Base-by-base conservation (phyloP, 2,113 vertebrate species). In the Oreamnos americanus region DNA sequence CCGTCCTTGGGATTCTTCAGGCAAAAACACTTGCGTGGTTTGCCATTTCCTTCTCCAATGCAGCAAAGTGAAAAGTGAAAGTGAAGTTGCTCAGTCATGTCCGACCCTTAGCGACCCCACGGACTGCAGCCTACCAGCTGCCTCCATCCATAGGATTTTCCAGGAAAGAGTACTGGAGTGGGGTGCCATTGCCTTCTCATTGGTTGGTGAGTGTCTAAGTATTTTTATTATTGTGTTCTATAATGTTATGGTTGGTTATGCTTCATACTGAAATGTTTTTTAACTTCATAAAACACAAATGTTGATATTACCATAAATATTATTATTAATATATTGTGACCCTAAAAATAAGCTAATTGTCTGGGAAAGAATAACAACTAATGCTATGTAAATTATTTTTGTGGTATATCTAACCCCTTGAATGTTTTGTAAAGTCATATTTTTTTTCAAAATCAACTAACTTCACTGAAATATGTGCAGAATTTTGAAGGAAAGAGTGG, bases 41-140 rank as follows among this genome's bases (percentile, higher is more conserved):
- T 67, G 62, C 62, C 62, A n/a, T 67, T 67, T 67, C 7, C 16
- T n/a, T n/a, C 33, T 67, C 62, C 62, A n/a, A 5, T 67, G 62
- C 16, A 67, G 0, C 3, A n/a, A 67, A 10, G 33, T 67, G 62
- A n/a, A 67, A n/a, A 67, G 33, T 19, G 62, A 67, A 67, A n/a
- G 62, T n/a, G 33, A 64, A 64, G 8, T 67, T 1, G 0, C 8
- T n/a, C 33, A n/a, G 16, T 67, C 0, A 4, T 67, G 62, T n/a
- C 33, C 2, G 0, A 67, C 4, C 8, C 16, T 67, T 67, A n/a
- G 62, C 0, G 1, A 71, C 64, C 64, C 64, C n/a, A 36, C 0
- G 2, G 64, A 36, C n/a, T 11, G 64, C 64, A 71, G n/a, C 64
- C n/a, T 0, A 36, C 64, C 64, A 11, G n/a, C 4, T 2, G 1